Evolutionary conservation across 1,140 invertebrate genomes (phyloP).

Genomic region (Nylanderia fulva): DNA sequence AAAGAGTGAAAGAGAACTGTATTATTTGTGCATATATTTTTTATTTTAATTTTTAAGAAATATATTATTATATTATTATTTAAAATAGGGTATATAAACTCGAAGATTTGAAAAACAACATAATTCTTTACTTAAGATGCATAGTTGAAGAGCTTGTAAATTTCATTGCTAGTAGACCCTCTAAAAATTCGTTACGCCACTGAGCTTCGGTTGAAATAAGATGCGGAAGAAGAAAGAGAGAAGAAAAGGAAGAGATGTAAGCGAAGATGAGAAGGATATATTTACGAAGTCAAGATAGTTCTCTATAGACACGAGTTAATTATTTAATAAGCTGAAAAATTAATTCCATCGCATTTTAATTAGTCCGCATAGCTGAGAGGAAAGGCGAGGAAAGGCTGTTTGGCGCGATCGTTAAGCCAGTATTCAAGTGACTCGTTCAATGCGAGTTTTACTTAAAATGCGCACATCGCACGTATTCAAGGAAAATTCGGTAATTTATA

Average conservation of each 20-base stretch:
- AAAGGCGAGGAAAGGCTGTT: slow-evolving; percentile 52
- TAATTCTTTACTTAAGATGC: not conserved
- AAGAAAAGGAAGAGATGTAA: not conserved
- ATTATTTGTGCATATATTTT: not conserved
- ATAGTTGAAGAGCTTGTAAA: not conserved
- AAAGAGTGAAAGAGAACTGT: not conserved
- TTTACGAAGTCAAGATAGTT: slow-evolving; percentile 57
- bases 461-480: slow-evolving; percentile 14
- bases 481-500: slow-evolving; percentile 21
- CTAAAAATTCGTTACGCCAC: slow-evolving; percentile 20
- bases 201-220: slow-evolving; percentile 25
- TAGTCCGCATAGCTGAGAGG: slow-evolving; percentile 61
- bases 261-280: not conserved
- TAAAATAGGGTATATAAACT: not conserved
- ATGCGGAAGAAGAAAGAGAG: slow-evolving; percentile 19
- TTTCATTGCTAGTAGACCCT: not conserved
- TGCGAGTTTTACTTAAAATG: slow-evolving; percentile 24
- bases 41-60: no score
- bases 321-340: slow-evolving; percentile 82
- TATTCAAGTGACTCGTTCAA: slow-evolving; percentile 33
- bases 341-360: slow-evolving; percentile 78
- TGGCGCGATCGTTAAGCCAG: slow-evolving; percentile 27
- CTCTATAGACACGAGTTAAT: slow-evolving; percentile 75
- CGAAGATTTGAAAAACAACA: not conserved
- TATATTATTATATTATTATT: slow-evolving; percentile 13